Evolutionary conservation across 2,797 vertebrate genomes (phyloP).

Genomic region (Sciurus carolinensis): DNA sequence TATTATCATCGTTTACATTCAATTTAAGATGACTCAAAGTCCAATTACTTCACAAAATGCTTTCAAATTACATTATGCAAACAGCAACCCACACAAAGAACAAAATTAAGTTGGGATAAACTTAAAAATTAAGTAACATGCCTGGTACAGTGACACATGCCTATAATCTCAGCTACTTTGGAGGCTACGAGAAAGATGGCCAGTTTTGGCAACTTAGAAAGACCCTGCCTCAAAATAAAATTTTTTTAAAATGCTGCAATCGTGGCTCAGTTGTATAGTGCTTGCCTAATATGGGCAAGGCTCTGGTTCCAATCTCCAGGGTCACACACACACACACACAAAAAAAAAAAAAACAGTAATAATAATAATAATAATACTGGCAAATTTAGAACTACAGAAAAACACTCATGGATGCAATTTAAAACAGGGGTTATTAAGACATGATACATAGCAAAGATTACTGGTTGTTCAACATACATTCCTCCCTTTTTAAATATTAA

Average conservation of each 20-base stretch:
- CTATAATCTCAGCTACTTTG: too few relatives aligned
- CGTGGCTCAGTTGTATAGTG: too few relatives aligned
- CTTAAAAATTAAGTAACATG: background rate
- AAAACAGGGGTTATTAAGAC: conserved; percentile 10
- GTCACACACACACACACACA: too few relatives aligned
- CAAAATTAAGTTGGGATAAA: background rate
- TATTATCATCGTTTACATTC: conserved; percentile 33
- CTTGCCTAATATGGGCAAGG: too few relatives aligned
- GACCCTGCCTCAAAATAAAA: too few relatives aligned
- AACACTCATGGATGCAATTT: background rate
- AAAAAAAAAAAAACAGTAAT: too few relatives aligned
- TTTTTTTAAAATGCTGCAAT: too few relatives aligned
- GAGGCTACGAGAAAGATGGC: too few relatives aligned
- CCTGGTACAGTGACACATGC: too few relatives aligned
- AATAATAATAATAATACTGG: background rate
- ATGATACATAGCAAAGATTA: background rate
- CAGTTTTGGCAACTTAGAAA: too few relatives aligned
- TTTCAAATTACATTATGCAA: conserved; percentile 47
- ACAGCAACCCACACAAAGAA: conserved; percentile 11
- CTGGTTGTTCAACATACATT: background rate
- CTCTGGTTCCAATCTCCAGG: too few relatives aligned
- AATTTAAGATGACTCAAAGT: conserved; percentile 13
- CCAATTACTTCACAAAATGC: background rate
- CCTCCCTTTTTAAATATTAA: background rate
- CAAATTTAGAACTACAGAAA: conserved; percentile 33